These are phyloP conservation scores for Crocodylus rhombifer DNA, from an alignment of 2,797 vertebrate species.

Conservation along the genomic window DNA sequence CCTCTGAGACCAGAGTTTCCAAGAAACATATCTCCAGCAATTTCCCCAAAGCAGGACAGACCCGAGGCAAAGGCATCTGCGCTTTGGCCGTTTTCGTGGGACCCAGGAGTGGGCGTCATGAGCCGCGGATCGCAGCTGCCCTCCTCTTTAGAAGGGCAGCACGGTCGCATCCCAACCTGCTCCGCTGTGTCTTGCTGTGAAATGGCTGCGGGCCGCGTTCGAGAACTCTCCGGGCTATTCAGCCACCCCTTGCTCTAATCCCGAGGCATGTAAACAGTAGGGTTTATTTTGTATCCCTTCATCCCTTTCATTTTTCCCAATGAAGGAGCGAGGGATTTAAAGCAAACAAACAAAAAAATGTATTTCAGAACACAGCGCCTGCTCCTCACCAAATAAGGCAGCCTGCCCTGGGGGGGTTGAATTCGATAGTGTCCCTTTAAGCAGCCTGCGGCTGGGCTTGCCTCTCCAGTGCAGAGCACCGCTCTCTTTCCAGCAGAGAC, in stretches of 20 bases:
- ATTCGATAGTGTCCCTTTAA: conserved; percentile 39
- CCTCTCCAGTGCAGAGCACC: background rate
- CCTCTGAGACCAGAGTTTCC: background rate
- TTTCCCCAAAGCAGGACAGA: background rate
- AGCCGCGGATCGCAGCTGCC: background rate
- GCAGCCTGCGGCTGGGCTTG: background rate
- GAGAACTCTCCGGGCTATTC: background rate
- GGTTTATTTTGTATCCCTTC: conserved; percentile 22
- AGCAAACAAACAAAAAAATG: conserved; percentile 63
- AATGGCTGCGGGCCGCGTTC: background rate
- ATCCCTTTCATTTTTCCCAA: conserved; percentile 61
- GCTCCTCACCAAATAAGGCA: conserved; percentile 78
- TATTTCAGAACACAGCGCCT: conserved; percentile 33
- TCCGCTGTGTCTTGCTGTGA: too few relatives aligned
- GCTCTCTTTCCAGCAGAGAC: background rate
- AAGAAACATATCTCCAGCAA: background rate
- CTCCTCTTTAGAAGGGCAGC: conserved; percentile 28
- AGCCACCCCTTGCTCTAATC: conserved; percentile 37
- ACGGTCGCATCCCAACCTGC: rapidly evolving
- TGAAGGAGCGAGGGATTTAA: conserved; percentile 11
- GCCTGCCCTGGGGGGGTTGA: background rate
- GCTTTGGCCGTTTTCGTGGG: background rate
- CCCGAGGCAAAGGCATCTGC: background rate
- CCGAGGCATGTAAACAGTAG: conserved; percentile 56
- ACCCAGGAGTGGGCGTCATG: background rate